phyloP scores from a whole-genome alignment of 2,797 vertebrate species.

The Tragopan temminckii region DNA sequence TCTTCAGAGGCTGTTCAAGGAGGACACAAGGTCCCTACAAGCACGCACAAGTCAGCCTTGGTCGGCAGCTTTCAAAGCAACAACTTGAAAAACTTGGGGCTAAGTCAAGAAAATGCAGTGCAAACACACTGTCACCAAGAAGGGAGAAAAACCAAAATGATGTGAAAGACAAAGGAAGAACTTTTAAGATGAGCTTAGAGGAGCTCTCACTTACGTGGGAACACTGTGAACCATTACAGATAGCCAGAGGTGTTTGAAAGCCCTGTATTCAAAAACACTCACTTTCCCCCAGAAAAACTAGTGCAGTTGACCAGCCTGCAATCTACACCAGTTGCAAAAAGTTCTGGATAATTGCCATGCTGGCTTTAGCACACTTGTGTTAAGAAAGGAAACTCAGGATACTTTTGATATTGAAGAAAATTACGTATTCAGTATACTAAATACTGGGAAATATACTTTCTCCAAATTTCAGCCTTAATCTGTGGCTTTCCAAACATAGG shows the following conservation, averaged over 20 bases:
- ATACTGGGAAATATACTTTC: background rate
- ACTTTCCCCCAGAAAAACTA: background rate
- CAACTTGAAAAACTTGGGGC: background rate
- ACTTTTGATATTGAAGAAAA: background rate
- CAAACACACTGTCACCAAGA: background rate
- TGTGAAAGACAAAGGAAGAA: background rate
- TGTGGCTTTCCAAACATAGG: background rate
- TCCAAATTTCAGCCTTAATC: conserved; percentile 13
- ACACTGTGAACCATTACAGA: background rate
- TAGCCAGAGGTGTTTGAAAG: background rate
- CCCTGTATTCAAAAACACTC: background rate
- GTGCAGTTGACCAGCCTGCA: background rate
- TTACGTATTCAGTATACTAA: background rate
- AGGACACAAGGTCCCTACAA: background rate
- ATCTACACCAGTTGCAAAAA: background rate
- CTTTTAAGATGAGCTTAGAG: background rate
- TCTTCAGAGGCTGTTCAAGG: background rate
- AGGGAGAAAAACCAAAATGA: background rate
- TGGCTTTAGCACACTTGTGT: background rate
- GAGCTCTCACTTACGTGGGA: background rate
- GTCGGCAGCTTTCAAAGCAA: background rate
- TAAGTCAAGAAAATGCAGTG: background rate
- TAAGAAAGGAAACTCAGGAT: background rate
- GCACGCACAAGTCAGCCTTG: background rate
- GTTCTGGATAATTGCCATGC: background rate